Evolutionary conservation across 1,140 invertebrate genomes (phyloP).

Genomic region (Neodiprion fabricii): DNA sequence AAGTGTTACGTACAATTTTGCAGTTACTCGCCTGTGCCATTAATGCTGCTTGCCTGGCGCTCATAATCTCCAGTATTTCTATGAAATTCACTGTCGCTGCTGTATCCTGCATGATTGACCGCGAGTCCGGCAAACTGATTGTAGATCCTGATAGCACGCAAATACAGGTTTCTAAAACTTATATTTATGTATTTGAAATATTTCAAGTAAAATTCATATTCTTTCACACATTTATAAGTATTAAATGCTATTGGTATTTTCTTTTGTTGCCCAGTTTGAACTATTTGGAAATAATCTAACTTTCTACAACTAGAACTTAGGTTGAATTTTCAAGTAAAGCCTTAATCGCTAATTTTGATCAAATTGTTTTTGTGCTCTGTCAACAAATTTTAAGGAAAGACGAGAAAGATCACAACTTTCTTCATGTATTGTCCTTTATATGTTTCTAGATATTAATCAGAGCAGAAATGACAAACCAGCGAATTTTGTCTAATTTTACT

Average conservation of each 20-base stretch:
- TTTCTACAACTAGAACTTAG: no score
- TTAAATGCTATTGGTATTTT: constrained; percentile 17
- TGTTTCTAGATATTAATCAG: no score
- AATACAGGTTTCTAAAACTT: constrained; percentile 52
- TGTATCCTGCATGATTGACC: constrained; percentile 73
- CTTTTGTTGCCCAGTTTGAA: not conserved
- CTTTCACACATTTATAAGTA: not conserved
- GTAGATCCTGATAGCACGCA: constrained; percentile 70
- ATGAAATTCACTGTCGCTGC: constrained; percentile 84
- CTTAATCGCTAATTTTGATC: no score
- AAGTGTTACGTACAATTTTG: constrained; percentile 27
- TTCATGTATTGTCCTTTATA: no score
- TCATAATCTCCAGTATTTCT: constrained; percentile 80
- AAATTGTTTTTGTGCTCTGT: no score
- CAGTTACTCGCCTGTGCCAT: constrained; percentile 80
- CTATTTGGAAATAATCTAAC: no score
- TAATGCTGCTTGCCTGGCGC: constrained; percentile 82
- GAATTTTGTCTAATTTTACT: no score
- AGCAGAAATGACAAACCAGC: no score
- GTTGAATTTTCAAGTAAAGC: no score
- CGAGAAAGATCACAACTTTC: no score
- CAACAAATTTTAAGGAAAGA: no score
- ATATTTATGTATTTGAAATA: constrained; percentile 7
- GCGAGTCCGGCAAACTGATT: constrained; percentile 66
- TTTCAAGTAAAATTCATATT: no score